These are phyloP conservation scores for Hoplodrina blanda DNA, from an alignment of 2,888 invertebrate genomes.

Conservation along the genomic window DNA sequence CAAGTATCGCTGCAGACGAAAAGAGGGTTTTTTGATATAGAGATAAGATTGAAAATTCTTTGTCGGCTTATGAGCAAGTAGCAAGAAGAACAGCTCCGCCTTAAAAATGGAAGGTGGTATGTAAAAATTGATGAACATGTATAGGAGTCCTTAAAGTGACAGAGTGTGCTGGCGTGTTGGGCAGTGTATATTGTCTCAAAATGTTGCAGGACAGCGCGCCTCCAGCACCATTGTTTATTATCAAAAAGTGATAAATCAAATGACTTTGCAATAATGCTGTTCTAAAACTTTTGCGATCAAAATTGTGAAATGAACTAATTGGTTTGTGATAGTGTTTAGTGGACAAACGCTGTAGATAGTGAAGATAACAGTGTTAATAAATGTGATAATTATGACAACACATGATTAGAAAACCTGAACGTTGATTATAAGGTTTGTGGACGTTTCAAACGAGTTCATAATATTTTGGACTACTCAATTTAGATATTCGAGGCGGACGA, in stretches of 20 bases:
- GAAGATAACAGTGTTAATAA: constrained; percentile 54
- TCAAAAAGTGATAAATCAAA: constrained; percentile 90
- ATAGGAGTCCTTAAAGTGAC: constrained; percentile 91
- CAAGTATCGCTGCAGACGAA: constrained; percentile 40
- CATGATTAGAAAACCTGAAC: constrained; percentile 36
- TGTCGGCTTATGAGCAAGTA: constrained; percentile 68
- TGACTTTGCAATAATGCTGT: constrained; percentile 85
- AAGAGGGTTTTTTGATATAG: constrained; percentile 21
- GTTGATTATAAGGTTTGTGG: constrained; percentile 47
- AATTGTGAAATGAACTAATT: constrained; percentile 67
- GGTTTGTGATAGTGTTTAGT: constrained; percentile 64
- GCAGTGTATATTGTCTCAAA: constrained; percentile 90
- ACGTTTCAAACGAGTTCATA: constrained; percentile 33
- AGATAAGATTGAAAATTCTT: constrained; percentile 59
- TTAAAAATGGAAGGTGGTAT: constrained; percentile 91
- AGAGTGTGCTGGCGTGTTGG: constrained; percentile 90
- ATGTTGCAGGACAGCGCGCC: constrained; percentile 85
- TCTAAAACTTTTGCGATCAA: constrained; percentile 70
- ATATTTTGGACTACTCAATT: constrained; percentile 23
- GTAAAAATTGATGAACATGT: constrained; percentile 91
- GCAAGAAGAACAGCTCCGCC: constrained; percentile 89
- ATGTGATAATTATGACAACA: constrained; percentile 59
- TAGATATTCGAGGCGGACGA: constrained; percentile 1
- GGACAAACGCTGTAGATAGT: constrained; percentile 53
- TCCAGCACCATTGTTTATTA: constrained; percentile 86